Percentiles rank a stretch among this genome's conserved stretches.
phyloP scores from a whole-genome alignment of 2,797 vertebrate species.

The Melanogrammus aeglefinus region DNA sequence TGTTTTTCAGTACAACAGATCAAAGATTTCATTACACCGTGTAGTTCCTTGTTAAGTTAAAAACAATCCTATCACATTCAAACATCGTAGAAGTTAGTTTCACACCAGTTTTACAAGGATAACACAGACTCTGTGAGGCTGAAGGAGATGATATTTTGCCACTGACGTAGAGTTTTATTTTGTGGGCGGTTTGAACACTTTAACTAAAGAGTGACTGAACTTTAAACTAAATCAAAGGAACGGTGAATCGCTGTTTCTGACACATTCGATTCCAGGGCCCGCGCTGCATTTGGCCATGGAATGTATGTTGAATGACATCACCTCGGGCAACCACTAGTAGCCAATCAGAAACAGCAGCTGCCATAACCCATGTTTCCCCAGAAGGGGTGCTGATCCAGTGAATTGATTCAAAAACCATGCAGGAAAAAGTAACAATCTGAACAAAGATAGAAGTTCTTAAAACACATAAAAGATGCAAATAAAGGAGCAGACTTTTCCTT shows the following conservation, averaged over 20 bases:
- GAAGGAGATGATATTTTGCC: neutral
- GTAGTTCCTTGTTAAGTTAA: slow-evolving; percentile 22
- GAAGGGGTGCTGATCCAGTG: neutral
- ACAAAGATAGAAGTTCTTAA: neutral
- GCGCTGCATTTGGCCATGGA: neutral
- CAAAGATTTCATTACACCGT: neutral
- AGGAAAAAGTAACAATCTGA: neutral
- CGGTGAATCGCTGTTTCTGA: neutral
- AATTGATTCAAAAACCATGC: neutral
- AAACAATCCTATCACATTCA: slow-evolving; percentile 30
- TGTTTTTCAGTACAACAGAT: slow-evolving; percentile 13
- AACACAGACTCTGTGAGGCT: neutral
- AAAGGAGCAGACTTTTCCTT: neutral
- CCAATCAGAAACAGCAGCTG: neutral
- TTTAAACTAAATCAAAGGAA: neutral
- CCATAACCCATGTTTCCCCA: neutral
- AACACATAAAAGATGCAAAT: neutral
- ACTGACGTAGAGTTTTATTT: neutral
- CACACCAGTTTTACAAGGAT: slow-evolving; percentile 27
- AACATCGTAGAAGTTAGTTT: slow-evolving; percentile 25
- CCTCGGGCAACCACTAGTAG: neutral
- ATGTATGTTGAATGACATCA: neutral
- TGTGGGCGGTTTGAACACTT: neutral
- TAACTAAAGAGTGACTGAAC: neutral
- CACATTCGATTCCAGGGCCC: neutral